Conservation (phyloP, 2,888 invertebrate genomes). For the Drosophila suboccidentalis region DNA sequence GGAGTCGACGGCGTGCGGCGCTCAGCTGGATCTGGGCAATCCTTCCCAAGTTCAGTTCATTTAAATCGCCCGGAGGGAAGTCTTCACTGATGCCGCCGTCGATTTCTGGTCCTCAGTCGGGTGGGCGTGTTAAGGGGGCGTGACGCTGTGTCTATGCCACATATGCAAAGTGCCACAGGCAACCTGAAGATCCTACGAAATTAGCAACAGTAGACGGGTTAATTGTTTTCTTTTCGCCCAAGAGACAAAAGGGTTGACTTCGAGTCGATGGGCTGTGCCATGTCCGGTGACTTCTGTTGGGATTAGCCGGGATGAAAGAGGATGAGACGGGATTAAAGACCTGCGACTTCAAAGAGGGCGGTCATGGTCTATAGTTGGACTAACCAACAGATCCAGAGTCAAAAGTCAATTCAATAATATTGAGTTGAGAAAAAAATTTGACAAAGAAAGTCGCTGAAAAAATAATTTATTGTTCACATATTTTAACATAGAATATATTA, state of each 20-base stretch:
- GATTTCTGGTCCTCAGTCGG: conserved; percentile 31
- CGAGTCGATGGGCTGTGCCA: conserved; percentile 55
- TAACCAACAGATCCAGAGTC: conserved; percentile 24
- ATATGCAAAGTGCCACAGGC: conserved; percentile 61
- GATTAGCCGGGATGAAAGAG: conserved; percentile 81
- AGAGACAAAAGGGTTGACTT: conserved; percentile 68
- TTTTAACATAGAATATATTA: no score
- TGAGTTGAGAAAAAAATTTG: not conserved
- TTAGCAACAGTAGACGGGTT: conserved; percentile 81
- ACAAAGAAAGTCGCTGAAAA: not conserved
- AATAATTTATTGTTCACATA: not conserved
- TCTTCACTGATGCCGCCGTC: conserved; percentile 49
- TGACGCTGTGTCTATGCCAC: conserved; percentile 49
- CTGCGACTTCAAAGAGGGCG: conserved; percentile 19
- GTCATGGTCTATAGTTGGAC: conserved; percentile 6
- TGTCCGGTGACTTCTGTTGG: conserved; percentile 75
- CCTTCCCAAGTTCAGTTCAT: conserved; percentile 14
- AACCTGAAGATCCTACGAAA: conserved; percentile 63
- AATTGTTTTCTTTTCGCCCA: conserved; percentile 61
- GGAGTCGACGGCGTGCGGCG: conserved; percentile 43
- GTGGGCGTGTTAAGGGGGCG: conserved; percentile 63
- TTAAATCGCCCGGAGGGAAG: conserved; percentile 12
- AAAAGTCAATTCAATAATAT: conserved; percentile 40
- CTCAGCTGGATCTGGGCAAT: conserved; percentile 37
- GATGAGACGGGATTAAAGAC: conserved; percentile 73